Percentiles rank a stretch among this genome's conserved stretches.
Conservation (phyloP, 2,797 vertebrate genomes). For the Corythornis leucogaster region DNA sequence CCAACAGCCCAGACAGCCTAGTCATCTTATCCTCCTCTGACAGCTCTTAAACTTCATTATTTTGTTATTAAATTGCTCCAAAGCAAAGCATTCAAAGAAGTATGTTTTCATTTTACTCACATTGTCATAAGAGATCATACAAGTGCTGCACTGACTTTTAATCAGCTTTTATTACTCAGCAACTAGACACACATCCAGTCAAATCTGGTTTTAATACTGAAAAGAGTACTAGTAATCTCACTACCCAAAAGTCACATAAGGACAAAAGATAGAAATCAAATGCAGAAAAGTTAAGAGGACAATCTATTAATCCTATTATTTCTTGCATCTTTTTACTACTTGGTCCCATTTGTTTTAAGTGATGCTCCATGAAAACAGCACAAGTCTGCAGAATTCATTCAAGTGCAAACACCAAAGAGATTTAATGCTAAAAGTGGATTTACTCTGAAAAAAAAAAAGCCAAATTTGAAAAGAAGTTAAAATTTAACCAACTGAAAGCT, state of each 20-base stretch:
- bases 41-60: neutral
- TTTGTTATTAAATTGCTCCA: neutral
- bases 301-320: neutral
- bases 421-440: neutral
- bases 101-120: neutral
- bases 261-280: neutral
- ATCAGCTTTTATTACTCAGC: neutral
- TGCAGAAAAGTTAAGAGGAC: neutral
- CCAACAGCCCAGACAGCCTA: neutral
- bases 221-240: neutral
- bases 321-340: neutral
- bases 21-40: neutral
- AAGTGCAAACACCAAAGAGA: neutral
- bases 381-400: neutral
- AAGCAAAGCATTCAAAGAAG: neutral
- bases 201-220: neutral
- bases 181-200: neutral
- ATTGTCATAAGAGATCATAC: neutral
- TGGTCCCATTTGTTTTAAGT: neutral
- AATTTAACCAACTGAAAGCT: constrained; percentile 7
- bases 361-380: neutral
- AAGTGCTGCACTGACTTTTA: neutral
- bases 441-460: neutral
- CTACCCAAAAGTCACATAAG: neutral
- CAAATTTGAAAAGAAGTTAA: constrained; percentile 25